Conservation (phyloP, 2,888 invertebrate genomes). For the Leucoma salicis region DNA sequence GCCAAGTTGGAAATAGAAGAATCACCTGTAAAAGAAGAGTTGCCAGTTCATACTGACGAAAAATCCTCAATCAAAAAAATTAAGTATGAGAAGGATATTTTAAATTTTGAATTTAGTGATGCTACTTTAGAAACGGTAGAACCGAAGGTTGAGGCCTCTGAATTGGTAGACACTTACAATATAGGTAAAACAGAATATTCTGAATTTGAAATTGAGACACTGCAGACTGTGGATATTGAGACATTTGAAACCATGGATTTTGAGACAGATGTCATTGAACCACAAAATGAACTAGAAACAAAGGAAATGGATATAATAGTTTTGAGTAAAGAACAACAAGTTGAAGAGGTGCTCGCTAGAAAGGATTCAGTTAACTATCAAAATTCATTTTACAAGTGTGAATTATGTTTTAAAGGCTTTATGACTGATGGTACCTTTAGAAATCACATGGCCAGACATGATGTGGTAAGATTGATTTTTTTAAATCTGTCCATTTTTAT, state of each 20-base stretch:
- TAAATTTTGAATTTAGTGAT: not conserved
- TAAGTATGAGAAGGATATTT: slow-evolving; percentile 2
- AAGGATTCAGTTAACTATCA: slow-evolving; percentile 52
- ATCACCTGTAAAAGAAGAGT: slow-evolving; percentile 15
- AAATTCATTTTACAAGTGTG: slow-evolving; percentile 60
- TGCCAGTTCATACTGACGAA: slow-evolving; percentile 19
- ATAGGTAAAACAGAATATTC: not conserved
- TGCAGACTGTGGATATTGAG: not conserved
- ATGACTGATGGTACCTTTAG: slow-evolving; percentile 51
- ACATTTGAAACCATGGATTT: not conserved
- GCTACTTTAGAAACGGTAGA: not conserved
- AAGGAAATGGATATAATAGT: slow-evolving; percentile 42
- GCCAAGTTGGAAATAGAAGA: not conserved
- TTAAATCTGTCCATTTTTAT: not conserved
- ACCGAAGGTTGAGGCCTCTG: not conserved
- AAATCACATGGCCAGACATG: slow-evolving; percentile 65
- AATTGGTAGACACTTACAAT: slow-evolving; percentile 5
- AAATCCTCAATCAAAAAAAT: slow-evolving; percentile 23
- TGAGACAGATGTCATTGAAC: not conserved
- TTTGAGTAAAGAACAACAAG: slow-evolving; percentile 53
- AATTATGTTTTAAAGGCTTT: slow-evolving; percentile 63
- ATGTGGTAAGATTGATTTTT: slow-evolving; percentile 38
- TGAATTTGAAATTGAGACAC: slow-evolving; percentile 6
- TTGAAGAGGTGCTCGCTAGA: slow-evolving; percentile 48
- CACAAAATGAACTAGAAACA: slow-evolving; percentile 5